Percentiles rank a stretch among this genome's conserved stretches.
These are phyloP conservation scores for Pristionchus mayeri DNA, from an alignment of 2,888 invertebrate genomes.

Conservation along the genomic window DNA sequence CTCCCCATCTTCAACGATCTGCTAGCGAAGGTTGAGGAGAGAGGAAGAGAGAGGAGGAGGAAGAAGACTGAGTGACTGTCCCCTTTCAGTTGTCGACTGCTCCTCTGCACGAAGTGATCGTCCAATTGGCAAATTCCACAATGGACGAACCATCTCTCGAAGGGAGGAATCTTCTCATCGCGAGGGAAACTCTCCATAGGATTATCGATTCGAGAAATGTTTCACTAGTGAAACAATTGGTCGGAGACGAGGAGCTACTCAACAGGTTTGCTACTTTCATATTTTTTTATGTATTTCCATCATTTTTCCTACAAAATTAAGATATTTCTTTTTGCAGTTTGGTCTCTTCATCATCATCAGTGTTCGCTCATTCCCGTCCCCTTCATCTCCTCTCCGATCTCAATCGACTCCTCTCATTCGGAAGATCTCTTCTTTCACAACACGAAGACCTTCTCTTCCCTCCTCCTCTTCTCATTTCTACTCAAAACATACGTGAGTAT, in stretches of 20 bases:
- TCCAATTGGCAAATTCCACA: constrained; percentile 36
- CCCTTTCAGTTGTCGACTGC: constrained; percentile 20
- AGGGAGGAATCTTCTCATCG: constrained; percentile 61
- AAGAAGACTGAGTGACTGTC: background rate
- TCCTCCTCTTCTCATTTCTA: constrained; percentile 32
- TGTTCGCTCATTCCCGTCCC: constrained; percentile 44
- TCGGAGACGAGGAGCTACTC: constrained; percentile 26
- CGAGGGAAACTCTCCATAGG: constrained; percentile 56
- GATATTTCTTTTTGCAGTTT: background rate
- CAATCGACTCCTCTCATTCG: constrained; percentile 8
- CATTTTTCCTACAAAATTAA: background rate
- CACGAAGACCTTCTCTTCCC: constrained; percentile 15
- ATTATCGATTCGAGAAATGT: constrained; percentile 54
- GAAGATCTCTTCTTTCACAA: constrained; percentile 12
- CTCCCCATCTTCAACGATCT: constrained; percentile 43
- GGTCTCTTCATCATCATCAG: constrained; percentile 3
- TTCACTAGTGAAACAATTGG: constrained; percentile 47
- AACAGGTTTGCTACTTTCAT: constrained; percentile 28
- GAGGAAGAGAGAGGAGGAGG: background rate
- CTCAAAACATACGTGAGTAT: constrained; percentile 22
- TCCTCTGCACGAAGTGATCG: constrained; percentile 17
- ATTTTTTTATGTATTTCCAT: background rate
- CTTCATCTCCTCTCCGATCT: constrained; percentile 44
- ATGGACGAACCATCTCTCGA: constrained; percentile 2
- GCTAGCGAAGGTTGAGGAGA: constrained; percentile 9